A percentile compares a stretch with the other conserved stretches of the same genome.
Conservation (phyloP, 2,888 invertebrate genomes). For the Mythimna pallens region DNA sequence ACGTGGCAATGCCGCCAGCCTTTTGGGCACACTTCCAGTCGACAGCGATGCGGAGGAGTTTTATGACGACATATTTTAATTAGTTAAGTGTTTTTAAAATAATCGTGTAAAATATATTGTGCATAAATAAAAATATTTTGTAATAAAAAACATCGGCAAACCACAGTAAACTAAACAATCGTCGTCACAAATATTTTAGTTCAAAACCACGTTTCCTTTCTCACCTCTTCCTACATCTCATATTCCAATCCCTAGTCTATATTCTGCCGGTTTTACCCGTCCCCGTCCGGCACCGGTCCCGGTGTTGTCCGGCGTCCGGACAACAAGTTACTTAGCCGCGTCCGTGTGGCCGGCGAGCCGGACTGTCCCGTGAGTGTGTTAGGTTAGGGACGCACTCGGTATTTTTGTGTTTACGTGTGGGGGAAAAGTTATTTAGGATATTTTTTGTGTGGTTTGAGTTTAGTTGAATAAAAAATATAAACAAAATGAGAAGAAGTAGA, state of each 20-base stretch:
- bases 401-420: background rate
- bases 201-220: background rate
- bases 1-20: too few species aligned
- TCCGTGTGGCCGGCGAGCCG: conserved; percentile 40
- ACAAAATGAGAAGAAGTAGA: too few species aligned
- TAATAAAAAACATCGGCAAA: too few species aligned
- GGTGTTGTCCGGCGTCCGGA: conserved; percentile 62
- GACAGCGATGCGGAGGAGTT: too few species aligned
- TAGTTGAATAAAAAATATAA: too few species aligned
- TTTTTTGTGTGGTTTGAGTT: too few species aligned
- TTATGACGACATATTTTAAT: too few species aligned
- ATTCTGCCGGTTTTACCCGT: conserved; percentile 36
- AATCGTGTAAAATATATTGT: too few species aligned
- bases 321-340: conserved; percentile 60
- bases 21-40: too few species aligned
- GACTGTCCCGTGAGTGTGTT: conserved; percentile 52
- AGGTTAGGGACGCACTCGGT: conserved; percentile 27
- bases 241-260: conserved; percentile 21
- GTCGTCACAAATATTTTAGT: background rate
- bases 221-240: conserved; percentile 1
- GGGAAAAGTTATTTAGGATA: background rate
- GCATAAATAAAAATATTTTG: too few species aligned
- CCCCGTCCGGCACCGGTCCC: conserved; percentile 56
- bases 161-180: background rate
- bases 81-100: too few species aligned